phyloP scores from a whole-genome alignment of 2,888 invertebrate species.

The Eumerus sabulonum region DNA sequence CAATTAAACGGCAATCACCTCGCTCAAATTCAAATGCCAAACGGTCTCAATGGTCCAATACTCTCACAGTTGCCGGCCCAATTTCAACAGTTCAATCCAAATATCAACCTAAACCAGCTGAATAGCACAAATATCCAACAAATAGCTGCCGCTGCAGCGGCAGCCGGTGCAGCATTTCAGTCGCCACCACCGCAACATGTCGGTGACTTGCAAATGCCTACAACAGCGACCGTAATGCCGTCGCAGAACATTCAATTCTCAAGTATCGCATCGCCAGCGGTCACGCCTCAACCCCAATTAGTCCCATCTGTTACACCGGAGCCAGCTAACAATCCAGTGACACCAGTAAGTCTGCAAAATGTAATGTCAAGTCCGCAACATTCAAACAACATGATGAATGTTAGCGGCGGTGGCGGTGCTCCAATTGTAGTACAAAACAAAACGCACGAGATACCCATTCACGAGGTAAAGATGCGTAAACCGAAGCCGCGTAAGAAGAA shows the following conservation, averaged over 20 bases:
- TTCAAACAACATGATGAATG: slow-evolving; percentile 25
- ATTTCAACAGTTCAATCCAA: slow-evolving; percentile 76
- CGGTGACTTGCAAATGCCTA: slow-evolving; percentile 70
- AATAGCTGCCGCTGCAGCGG: slow-evolving; percentile 74
- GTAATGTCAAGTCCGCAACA: slow-evolving; percentile 65
- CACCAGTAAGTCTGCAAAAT: slow-evolving; percentile 72
- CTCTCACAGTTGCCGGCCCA: slow-evolving; percentile 78
- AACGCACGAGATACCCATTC: slow-evolving; percentile 65
- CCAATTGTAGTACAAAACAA: slow-evolving; percentile 55
- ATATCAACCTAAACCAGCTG: slow-evolving; percentile 78
- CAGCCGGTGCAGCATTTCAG: slow-evolving; percentile 75
- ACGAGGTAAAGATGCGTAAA: slow-evolving; percentile 58
- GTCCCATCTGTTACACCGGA: slow-evolving; percentile 76
- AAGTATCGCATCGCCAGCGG: slow-evolving; percentile 65
- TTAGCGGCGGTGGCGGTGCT: slow-evolving; percentile 33
- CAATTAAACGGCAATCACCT: slow-evolving; percentile 77
- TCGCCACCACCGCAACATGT: slow-evolving; percentile 75
- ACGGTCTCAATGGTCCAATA: slow-evolving; percentile 76
- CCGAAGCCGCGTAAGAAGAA: slow-evolving; percentile 58
- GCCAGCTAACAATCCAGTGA: slow-evolving; percentile 75
- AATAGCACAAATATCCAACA: slow-evolving; percentile 77
- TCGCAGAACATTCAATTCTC: slow-evolving; percentile 71
- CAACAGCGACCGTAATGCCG: slow-evolving; percentile 69
- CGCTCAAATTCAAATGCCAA: slow-evolving; percentile 79
- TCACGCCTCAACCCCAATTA: slow-evolving; percentile 71